A percentile compares a stretch with the other conserved stretches of the same genome.
Evolutionary conservation across 2,888 invertebrate genomes (phyloP).

Genomic region (Watsonalla cultraria): DNA sequence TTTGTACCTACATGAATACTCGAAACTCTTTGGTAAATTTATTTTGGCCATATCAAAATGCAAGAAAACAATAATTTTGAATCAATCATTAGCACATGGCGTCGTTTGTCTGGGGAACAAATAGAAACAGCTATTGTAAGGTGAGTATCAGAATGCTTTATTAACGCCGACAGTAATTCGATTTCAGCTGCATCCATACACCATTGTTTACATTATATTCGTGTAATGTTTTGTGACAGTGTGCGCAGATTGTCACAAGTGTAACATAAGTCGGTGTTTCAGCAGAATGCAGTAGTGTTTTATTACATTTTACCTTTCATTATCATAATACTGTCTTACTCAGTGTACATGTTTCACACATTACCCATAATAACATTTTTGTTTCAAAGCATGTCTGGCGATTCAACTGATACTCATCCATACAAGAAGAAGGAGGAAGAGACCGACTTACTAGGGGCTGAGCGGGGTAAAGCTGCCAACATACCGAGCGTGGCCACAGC

Average conservation of each 20-base stretch:
- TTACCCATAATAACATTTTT: slow-evolving; percentile 12
- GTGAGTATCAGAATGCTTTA: slow-evolving; percentile 36
- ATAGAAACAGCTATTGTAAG: slow-evolving; percentile 49
- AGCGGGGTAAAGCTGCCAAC: slow-evolving; percentile 26
- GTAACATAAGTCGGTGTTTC: slow-evolving; percentile 3
- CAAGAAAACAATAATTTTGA: slow-evolving; percentile 69
- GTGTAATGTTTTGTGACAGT: neutral
- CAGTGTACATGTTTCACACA: neutral
- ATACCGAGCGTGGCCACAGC: slow-evolving; percentile 17
- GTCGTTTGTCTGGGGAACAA: slow-evolving; percentile 63
- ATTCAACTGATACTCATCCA: slow-evolving; percentile 49
- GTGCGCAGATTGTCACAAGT: neutral
- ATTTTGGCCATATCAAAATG: slow-evolving; percentile 45
- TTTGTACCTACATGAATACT: slow-evolving; percentile 9
- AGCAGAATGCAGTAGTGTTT: slow-evolving; percentile 5
- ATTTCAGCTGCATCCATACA: slow-evolving; percentile 11
- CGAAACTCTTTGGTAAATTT: slow-evolving; percentile 46
- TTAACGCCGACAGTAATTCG: slow-evolving; percentile 17
- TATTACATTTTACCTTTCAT: slow-evolving; percentile 10
- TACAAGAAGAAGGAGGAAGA: slow-evolving; percentile 61
- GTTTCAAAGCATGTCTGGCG: slow-evolving; percentile 63
- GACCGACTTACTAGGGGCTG: slow-evolving; percentile 39
- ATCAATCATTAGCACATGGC: slow-evolving; percentile 66
- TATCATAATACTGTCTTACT: neutral
- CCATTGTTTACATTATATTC: slow-evolving; percentile 13